Conservation (phyloP, 2,888 invertebrate species). For the Luperina nickerlii region DNA sequence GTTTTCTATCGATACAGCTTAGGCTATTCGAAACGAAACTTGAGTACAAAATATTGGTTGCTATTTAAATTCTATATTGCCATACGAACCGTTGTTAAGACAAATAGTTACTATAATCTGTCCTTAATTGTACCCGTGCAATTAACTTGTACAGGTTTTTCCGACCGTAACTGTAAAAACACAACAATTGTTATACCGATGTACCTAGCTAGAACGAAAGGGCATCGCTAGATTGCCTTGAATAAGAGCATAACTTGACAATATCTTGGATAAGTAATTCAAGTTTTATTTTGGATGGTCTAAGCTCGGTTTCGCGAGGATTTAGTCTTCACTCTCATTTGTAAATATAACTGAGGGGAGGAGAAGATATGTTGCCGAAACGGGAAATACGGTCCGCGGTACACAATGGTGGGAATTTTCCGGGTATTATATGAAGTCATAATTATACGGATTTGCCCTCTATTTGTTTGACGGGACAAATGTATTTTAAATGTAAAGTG, state of each 20-base stretch:
- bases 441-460: constrained; percentile 59
- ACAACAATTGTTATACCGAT: constrained; percentile 11
- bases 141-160: constrained; percentile 53
- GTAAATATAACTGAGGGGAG: constrained; percentile 55
- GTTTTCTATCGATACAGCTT: constrained; percentile 50
- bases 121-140: constrained; percentile 52
- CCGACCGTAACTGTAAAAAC: constrained; percentile 41
- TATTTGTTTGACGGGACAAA: constrained; percentile 59
- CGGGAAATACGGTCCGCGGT: constrained; percentile 38
- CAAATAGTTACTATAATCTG: constrained; percentile 45
- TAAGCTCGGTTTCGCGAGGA: constrained; percentile 39
- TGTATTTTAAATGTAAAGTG: constrained; percentile 45
- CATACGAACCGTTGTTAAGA: constrained; percentile 32
- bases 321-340: constrained; percentile 53
- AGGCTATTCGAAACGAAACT: constrained; percentile 52
- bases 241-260: background rate
- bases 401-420: constrained; percentile 48
- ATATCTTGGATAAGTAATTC: background rate
- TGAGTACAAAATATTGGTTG: constrained; percentile 33
- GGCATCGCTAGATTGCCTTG: background rate
- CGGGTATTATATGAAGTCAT: constrained; percentile 39
- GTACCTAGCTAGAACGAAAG: background rate
- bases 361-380: constrained; percentile 35
- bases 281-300: constrained; percentile 50
- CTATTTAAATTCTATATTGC: constrained; percentile 34